A percentile compares a stretch with the other conserved stretches of the same genome.
Evolutionary conservation across 2,888 invertebrate genomes (phyloP).

Genomic region (Muscina levida): DNA sequence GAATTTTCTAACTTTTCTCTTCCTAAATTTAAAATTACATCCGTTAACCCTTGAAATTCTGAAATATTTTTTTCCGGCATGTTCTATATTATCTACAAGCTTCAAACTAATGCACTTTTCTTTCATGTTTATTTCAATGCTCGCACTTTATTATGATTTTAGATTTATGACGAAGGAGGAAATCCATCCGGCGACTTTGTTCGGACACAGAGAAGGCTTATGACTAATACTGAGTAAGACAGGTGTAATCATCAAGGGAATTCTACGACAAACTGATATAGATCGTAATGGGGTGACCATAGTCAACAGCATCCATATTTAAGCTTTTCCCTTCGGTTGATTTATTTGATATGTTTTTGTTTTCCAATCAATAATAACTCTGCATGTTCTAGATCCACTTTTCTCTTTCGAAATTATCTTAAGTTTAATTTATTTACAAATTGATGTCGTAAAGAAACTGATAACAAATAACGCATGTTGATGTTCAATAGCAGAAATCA

Average conservation of each 20-base stretch:
- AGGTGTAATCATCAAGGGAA: too few species aligned
- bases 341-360: not conserved
- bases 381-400: constrained; percentile 21
- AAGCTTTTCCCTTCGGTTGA: too few species aligned
- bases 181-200: too few species aligned
- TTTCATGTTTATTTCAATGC: constrained; percentile 17
- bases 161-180: not conserved
- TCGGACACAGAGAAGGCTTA: too few species aligned
- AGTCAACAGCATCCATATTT: too few species aligned
- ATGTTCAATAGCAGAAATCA: constrained; percentile 69
- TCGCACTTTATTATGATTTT: constrained; percentile 7
- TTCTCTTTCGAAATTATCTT: not conserved
- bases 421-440: constrained; percentile 17
- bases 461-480: constrained; percentile 72
- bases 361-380: not conserved
- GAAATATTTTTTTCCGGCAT: constrained; percentile 41
- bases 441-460: constrained; percentile 48
- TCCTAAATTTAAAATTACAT: too few species aligned
- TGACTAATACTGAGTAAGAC: too few species aligned
- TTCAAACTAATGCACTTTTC: constrained; percentile 49
- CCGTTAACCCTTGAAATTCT: too few species aligned
- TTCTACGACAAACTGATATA: too few species aligned
- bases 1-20: too few species aligned
- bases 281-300: too few species aligned
- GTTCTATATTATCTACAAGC: too few species aligned